phyloP scores from a whole-genome alignment of 2,888 invertebrate genomes.

The Portevinia maculata region DNA sequence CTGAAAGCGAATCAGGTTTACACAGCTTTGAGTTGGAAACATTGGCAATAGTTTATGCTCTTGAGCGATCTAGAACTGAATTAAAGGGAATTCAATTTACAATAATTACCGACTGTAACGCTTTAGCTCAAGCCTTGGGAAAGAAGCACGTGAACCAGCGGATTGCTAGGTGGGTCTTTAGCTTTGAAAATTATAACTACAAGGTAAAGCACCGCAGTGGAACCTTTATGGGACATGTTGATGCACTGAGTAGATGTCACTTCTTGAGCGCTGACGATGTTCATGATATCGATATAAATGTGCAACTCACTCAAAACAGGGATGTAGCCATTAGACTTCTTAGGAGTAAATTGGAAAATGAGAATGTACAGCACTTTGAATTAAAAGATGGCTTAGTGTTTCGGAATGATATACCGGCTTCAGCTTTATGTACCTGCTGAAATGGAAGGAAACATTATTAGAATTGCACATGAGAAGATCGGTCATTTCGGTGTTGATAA shows the following conservation, averaged over 20 bases:
- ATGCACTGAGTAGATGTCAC: slow-evolving; percentile 40
- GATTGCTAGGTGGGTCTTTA: slow-evolving; percentile 18
- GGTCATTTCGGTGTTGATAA: too few relatives aligned
- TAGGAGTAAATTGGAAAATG: too few relatives aligned
- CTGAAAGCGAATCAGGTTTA: slow-evolving; percentile 18
- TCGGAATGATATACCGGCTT: too few relatives aligned
- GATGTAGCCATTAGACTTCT: too few relatives aligned
- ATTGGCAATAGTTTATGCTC: slow-evolving; percentile 8
- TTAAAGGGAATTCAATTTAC: slow-evolving; percentile 14
- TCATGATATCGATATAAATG: slow-evolving; percentile 8
- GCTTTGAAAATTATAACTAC: slow-evolving; percentile 56
- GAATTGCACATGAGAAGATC: too few relatives aligned
- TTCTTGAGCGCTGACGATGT: not conserved
- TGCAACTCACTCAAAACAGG: slow-evolving; percentile 24
- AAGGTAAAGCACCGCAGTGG: slow-evolving; percentile 33
- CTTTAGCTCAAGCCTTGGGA: not conserved
- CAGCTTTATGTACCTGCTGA: too few relatives aligned
- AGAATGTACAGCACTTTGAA: too few relatives aligned
- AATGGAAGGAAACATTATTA: too few relatives aligned
- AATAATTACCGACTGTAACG: slow-evolving; percentile 15
- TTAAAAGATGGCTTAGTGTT: too few relatives aligned
- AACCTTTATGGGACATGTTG: slow-evolving; percentile 44
- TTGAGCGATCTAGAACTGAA: slow-evolving; percentile 3
- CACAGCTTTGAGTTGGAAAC: too few relatives aligned
- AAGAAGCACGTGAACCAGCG: not conserved